Evolutionary conservation across 2,888 invertebrate genomes (phyloP).

Genomic region (Cheiracanthium punctorium): DNA sequence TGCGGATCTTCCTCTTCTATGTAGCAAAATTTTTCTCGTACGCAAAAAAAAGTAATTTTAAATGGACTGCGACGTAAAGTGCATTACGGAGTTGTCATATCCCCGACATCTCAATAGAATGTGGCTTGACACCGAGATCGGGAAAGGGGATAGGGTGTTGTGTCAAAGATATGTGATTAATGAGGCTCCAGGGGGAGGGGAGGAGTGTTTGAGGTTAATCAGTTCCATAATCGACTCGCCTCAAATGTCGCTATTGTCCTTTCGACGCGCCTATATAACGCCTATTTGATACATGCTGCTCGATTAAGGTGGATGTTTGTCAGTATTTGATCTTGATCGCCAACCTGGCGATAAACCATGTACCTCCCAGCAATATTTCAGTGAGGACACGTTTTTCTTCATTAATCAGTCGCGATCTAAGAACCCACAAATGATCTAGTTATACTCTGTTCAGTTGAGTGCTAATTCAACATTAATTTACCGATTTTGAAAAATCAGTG

Average conservation of each 20-base stretch:
- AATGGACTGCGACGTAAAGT: too few species aligned
- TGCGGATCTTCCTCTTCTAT: too few species aligned
- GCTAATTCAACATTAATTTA: too few species aligned
- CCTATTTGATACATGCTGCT: background rate
- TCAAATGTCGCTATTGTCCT: slow-evolving; percentile 60
- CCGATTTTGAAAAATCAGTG: too few species aligned
- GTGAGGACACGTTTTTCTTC: too few species aligned
- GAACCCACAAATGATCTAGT: too few species aligned
- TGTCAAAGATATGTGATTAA: slow-evolving; percentile 43
- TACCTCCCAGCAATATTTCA: too few species aligned
- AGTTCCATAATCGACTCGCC: slow-evolving; percentile 59
- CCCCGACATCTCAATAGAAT: slow-evolving; percentile 11
- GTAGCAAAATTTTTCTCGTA: too few species aligned
- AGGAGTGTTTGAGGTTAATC: slow-evolving; percentile 59
- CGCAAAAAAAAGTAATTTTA: too few species aligned
- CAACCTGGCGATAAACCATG: background rate
- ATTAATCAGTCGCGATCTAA: too few species aligned
- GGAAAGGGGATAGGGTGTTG: background rate
- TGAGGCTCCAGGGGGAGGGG: slow-evolving; percentile 25
- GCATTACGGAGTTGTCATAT: background rate
- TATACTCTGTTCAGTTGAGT: too few species aligned
- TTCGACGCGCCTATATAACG: slow-evolving; percentile 25
- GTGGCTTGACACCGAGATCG: background rate
- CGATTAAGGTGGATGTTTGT: background rate
- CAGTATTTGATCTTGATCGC: background rate